Percentiles rank a stretch among this genome's conserved stretches.
Conservation (phyloP, 2,888 invertebrate genomes). For the Thelaira solivaga region DNA sequence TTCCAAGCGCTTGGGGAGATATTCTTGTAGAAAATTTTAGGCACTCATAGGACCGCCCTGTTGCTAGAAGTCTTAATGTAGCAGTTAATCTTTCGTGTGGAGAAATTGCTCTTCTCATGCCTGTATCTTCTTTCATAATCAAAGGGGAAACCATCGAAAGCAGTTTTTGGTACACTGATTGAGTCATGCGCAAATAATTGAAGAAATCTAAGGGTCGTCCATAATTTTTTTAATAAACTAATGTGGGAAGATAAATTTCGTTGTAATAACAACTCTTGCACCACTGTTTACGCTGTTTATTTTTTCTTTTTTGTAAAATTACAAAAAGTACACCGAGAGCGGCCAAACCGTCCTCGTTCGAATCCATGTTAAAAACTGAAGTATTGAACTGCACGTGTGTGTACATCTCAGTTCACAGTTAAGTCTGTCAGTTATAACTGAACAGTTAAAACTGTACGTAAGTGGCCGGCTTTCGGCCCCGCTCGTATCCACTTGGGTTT, state of each 20-base stretch:
- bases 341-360: slow-evolving; percentile 16
- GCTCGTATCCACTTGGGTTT: no score
- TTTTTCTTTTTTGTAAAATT: slow-evolving; percentile 9
- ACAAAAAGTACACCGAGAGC: not conserved
- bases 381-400: slow-evolving; percentile 22
- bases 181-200: slow-evolving; percentile 39
- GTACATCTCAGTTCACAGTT: slow-evolving; percentile 28
- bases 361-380: not conserved
- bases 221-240: slow-evolving; percentile 36
- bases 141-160: slow-evolving; percentile 33
- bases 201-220: slow-evolving; percentile 34
- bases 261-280: slow-evolving; percentile 20
- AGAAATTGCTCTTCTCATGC: slow-evolving; percentile 67
- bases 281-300: slow-evolving; percentile 27
- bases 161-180: slow-evolving; percentile 47
- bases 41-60: slow-evolving; percentile 67
- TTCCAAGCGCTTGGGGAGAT: slow-evolving; percentile 10
- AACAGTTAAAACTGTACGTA: not conserved
- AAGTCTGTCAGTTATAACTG: no score
- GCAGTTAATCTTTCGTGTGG: slow-evolving; percentile 67
- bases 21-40: slow-evolving; percentile 26
- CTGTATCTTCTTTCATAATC: slow-evolving; percentile 65
- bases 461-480: no score
- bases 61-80: slow-evolving; percentile 66
- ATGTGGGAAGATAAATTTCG: slow-evolving; percentile 45